Conservation (phyloP, 2,113 vertebrate species). For the Menidia beryllina region DNA sequence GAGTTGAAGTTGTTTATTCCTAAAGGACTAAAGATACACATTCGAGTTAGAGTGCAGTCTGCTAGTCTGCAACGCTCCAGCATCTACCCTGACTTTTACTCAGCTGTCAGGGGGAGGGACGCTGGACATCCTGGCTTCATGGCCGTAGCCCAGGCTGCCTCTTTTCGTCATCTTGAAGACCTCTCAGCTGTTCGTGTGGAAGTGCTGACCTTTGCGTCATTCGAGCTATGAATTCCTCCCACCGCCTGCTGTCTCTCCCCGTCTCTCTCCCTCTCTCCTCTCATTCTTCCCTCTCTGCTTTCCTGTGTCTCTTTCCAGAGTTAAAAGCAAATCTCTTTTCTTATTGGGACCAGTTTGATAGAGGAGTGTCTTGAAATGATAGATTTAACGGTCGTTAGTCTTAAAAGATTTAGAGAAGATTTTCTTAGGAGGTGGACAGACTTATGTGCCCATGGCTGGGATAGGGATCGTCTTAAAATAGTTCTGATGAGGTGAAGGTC, state of each 20-base stretch:
- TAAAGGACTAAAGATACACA: too few species aligned
- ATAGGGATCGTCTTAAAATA: conserved; percentile 73
- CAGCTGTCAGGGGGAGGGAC: rapidly evolving
- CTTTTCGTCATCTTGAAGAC: conserved; percentile 65
- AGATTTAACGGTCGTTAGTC: background rate
- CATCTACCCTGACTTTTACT: background rate
- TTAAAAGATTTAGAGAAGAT: background rate
- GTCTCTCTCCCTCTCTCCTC: conserved; percentile 6
- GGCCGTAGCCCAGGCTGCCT: conserved; percentile 23
- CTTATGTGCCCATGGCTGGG: conserved; percentile 18
- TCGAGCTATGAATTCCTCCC: conserved; percentile 75
- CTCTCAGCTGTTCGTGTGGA: conserved; percentile 89
- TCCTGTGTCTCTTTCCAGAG: conserved; percentile 1
- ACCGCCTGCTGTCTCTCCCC: conserved; percentile 1
- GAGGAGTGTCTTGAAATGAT: background rate
- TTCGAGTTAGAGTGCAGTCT: too few species aligned
- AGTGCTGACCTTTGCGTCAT: conserved; percentile 88
- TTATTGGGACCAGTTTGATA: conserved; percentile 10
- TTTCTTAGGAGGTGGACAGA: background rate
- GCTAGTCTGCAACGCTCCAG: too few species aligned
- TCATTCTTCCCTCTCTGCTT: background rate
- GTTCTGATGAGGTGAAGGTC: conserved; percentile 68
- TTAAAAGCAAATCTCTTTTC: background rate
- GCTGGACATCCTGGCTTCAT: background rate
- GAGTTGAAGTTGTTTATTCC: too few species aligned